Evolutionary conservation across 1,140 invertebrate species (phyloP).

Genomic region (Triops cancriformis): DNA sequence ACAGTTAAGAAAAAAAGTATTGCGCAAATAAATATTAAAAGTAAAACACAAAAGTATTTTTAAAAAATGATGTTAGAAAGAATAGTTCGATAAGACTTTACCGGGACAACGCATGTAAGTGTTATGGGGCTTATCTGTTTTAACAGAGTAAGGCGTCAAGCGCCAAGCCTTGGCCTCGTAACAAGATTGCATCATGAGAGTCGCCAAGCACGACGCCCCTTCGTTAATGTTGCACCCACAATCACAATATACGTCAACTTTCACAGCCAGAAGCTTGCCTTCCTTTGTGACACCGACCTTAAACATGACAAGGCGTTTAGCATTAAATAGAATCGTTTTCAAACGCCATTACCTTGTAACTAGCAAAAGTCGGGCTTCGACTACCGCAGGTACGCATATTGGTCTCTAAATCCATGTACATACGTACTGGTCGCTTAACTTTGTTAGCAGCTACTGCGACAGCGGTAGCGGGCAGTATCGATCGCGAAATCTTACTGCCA

Average conservation of each 20-base stretch:
- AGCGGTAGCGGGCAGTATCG: conserved; percentile 46
- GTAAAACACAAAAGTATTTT: too few relatives aligned
- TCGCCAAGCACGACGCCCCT: conserved; percentile 37
- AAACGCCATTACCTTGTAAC: conserved; percentile 50
- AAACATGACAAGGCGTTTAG: background rate
- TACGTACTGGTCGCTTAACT: conserved; percentile 52
- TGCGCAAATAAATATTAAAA: too few relatives aligned
- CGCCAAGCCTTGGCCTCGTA: conserved; percentile 50
- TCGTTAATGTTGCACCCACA: conserved; percentile 53
- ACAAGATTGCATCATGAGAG: conserved; percentile 46
- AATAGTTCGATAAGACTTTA: conserved; percentile 33
- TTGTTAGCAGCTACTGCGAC: conserved; percentile 53
- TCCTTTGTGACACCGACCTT: conserved; percentile 51
- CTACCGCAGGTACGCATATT: conserved; percentile 60
- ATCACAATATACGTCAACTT: conserved; percentile 53
- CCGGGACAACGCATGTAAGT: conserved; percentile 53
- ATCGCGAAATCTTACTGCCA: conserved; percentile 55
- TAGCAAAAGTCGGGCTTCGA: conserved; percentile 45
- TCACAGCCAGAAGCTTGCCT: conserved; percentile 59
- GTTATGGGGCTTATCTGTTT: conserved; percentile 54
- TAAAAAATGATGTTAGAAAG: too few relatives aligned
- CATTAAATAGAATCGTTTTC: background rate
- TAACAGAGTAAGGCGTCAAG: conserved; percentile 44
- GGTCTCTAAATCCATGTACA: conserved; percentile 53
- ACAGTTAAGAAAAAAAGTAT: too few relatives aligned